phyloP scores from a whole-genome alignment of 1,140 invertebrate species.

The Brachionus calyciflorus region DNA sequence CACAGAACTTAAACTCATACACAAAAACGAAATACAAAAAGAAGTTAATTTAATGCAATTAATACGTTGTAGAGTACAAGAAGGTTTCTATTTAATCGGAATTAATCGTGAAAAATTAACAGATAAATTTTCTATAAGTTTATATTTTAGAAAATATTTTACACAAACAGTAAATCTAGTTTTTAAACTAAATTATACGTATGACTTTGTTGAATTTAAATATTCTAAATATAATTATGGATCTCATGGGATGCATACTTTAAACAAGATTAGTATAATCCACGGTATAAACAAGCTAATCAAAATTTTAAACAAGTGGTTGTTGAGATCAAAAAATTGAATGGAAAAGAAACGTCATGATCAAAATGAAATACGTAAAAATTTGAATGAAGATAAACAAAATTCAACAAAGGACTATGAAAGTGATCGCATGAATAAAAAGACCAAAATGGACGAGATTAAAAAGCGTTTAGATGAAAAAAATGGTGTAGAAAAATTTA shows the following conservation, averaged over 20 bases:
- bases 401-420: conserved; percentile 33
- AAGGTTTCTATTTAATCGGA: conserved; percentile 2
- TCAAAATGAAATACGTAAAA: conserved; percentile 31
- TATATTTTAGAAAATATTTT: conserved; percentile 36
- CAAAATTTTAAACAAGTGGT: conserved; percentile 51
- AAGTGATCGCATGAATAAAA: conserved; percentile 50
- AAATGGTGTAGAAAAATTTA: conserved; percentile 1
- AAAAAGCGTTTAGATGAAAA: conserved; percentile 12
- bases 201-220: neutral
- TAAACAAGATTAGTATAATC: conserved; percentile 62
- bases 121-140: neutral
- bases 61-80: neutral
- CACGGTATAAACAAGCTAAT: conserved; percentile 56
- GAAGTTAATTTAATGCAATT: neutral
- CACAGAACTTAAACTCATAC: neutral
- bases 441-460: conserved; percentile 50
- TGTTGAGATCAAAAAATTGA: conserved; percentile 45
- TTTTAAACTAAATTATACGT: conserved; percentile 7
- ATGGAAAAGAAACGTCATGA: conserved; percentile 47
- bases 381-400: conserved; percentile 34
- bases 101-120: neutral
- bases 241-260: neutral
- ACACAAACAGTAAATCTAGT: neutral
- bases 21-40: neutral
- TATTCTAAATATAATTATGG: neutral